These are phyloP conservation scores for Collichthys lucidus DNA, from an alignment of 2,113 vertebrate species.

Conservation along the genomic window DNA sequence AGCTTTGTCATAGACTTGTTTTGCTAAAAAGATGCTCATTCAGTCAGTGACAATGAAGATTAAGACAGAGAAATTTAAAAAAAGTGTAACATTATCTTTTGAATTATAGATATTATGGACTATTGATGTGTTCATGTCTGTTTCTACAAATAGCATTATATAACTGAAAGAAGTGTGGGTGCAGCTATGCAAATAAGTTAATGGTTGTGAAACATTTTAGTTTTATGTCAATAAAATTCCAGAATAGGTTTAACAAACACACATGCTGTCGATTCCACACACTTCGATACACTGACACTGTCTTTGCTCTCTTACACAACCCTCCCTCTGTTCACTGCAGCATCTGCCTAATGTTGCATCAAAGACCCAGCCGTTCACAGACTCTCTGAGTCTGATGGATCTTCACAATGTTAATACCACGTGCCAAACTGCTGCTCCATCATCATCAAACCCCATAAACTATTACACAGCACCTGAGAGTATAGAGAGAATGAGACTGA, in stretches of 20 bases:
- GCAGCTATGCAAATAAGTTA: neutral
- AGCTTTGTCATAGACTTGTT: too few species aligned
- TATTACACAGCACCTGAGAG: conserved; percentile 32
- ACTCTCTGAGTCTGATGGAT: conserved; percentile 39
- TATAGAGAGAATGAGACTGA: neutral
- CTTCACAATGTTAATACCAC: conserved; percentile 7
- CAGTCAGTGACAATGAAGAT: too few species aligned
- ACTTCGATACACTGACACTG: neutral
- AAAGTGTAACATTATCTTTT: neutral
- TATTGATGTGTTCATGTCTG: neutral
- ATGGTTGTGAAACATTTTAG: neutral
- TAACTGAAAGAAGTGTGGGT: neutral
- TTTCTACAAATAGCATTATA: neutral
- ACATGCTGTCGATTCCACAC: neutral
- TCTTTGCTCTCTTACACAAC: conserved; percentile 4
- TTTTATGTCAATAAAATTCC: neutral
- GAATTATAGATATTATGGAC: neutral
- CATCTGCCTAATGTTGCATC: conserved; percentile 68
- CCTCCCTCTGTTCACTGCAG: conserved; percentile 53
- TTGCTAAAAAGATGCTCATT: too few species aligned
- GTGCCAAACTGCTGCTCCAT: conserved; percentile 35
- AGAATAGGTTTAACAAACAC: neutral
- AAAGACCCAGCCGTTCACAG: conserved; percentile 50
- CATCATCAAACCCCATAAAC: conserved; percentile 19
- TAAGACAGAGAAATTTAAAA: neutral